These are phyloP conservation scores for cattle (Bos taurus) DNA, from an alignment of 2,113 vertebrate genomes.

Conservation along the genomic window DNA sequence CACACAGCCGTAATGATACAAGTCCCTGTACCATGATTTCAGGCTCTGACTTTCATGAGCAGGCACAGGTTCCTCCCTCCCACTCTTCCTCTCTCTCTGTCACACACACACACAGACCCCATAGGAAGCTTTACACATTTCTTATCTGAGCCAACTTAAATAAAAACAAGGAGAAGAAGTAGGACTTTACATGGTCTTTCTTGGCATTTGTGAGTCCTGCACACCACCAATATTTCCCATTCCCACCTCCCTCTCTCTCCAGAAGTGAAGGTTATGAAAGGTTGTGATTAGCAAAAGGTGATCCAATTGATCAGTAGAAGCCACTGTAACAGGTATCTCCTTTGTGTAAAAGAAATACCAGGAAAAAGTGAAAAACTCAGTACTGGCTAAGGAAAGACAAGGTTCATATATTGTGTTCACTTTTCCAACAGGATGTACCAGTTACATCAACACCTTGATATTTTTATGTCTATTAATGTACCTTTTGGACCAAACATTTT, in stretches of 20 bases:
- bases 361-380: background rate
- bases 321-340: background rate
- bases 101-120: background rate
- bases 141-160: background rate
- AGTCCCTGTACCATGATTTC: background rate
- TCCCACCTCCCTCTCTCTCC: background rate
- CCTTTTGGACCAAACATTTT: background rate
- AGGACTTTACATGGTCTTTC: background rate
- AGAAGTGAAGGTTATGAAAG: background rate
- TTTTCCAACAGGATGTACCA: background rate
- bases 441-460: background rate
- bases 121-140: background rate
- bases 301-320: background rate
- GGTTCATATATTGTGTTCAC: background rate
- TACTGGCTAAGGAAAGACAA: background rate
- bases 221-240: background rate
- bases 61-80: background rate
- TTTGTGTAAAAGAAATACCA: background rate
- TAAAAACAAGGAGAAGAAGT: background rate
- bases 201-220: background rate
- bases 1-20: background rate
- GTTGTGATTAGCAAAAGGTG: background rate
- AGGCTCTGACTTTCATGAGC: background rate
- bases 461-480: background rate
- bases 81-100: background rate